Evolutionary conservation across 2,888 invertebrate species (phyloP), one percentile per base, ranked within the genome.

Genomic region (Unio delphinus): DNA sequence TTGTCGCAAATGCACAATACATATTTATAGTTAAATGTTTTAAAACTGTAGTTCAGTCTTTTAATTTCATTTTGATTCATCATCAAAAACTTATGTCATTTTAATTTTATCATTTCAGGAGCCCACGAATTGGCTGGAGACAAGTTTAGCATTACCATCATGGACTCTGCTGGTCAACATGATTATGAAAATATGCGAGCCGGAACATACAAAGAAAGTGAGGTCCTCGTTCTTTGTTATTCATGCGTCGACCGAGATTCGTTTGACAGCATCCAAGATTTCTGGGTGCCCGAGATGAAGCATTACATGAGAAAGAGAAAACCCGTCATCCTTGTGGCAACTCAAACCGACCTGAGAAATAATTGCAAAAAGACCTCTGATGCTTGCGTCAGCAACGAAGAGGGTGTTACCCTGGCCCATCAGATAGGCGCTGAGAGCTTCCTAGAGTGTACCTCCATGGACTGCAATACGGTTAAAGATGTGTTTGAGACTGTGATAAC

Each of bases 91-190:
- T 45, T 6, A 63, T 66, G 63, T 28, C 15, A 45, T 45, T 45
- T 18, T 68, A 60, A 63, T 30, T 55, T 68, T 71, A 58, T 61
- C n/a, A 34, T 72, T 78, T 68, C 79, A 83, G 83, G 82, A 59
- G 78, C 80, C 30, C 69, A 81, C 18, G 75, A 78, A 61, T 80
- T 83, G 8, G 80, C 80, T 26, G 85, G 83, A 20, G 80, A 82
- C 65, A 82, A 83, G 57, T 83, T 83, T 68, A 73, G 78, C 54
- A 68, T 85, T 59, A 82, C 79, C 67, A 80, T 82, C 64, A 77
- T 83, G 54, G 83, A 85, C 71, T 82, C 81, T 64, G 83, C 85
- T n/a, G 83, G 83, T 30, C 80, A 85, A 78, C 80, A 80, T 64
- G 84, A 83, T 73, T 82, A 81, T 66, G 80, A 81, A 61, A 76